Evolutionary conservation across 2,113 vertebrate species (phyloP), one percentile per base, ranked within the genome.

Genomic region (Aegithalos caudatus): DNA sequence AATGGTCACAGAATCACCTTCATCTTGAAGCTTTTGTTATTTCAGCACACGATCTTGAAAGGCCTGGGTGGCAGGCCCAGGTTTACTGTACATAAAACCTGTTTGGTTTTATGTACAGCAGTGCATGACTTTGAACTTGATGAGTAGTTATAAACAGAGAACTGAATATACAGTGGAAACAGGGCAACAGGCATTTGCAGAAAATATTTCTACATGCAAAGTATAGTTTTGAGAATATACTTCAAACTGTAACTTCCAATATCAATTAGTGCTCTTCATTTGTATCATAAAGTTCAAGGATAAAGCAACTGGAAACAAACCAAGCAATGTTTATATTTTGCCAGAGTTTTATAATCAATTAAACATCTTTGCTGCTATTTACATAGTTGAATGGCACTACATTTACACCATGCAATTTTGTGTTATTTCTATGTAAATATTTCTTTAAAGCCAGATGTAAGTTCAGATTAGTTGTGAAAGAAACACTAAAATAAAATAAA

Each of bases 381-480:
- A 97, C 90, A 95, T 98, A 97, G 91, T 95, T 97, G 94, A 97
- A 97, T 96, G 95, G 92, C 97, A 96, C 82, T 94, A 81, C 95
- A 97, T 98, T 98, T 98, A 94, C 86, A 97, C 83, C 72, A 56
- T 48, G 58, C 86, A 97, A 97, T 96, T 96, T 97, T 38, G 16
- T 83, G 88, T 96, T 97, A 97, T 97, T 97, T 98, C 97, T 97
- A 45, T 88, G 85, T 98, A 98, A 98, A 98, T 98, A 98, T 98
- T 98, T 98, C 95, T 97, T 94, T 96, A 97, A 95, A 81, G 28
- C 50, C 95, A 97, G 97, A 96, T 90, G 86, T 93, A 97, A 97
- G 91, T 97, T 98, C 96, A 98, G 97, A 97, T 97, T 96, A 96
- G 85, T 97, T 98, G 96, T 94, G 92, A 98, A 98, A 98, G 95